Base-by-base conservation (phyloP, 2,888 invertebrate species). In the Drosophila tanythrix region DNA sequence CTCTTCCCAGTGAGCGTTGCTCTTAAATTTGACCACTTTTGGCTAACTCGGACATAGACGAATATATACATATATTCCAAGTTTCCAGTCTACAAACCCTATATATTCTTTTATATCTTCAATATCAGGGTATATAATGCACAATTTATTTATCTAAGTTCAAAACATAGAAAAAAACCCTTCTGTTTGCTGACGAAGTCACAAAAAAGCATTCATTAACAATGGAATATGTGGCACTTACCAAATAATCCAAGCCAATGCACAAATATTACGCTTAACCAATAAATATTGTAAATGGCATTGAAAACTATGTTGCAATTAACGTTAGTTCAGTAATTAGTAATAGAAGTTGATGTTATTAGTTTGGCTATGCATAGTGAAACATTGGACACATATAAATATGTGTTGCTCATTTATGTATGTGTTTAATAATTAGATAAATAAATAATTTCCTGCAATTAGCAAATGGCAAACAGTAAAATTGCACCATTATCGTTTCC, bases 291-390 rank as follows among this genome's bases (percentile, higher is more conserved):
- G 10, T 2, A 40, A 50, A 50, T 55, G 21, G 18, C 25, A 43
- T 10, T 60, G n/a, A 48, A 36, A 27, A 8, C 53, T 48, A 10
- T 46, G 0, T n/a, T 40, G 43, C 36, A 70, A 75, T 67, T 67
- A 63, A 53, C 51, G 69, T 33, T n/a, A 35, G n/a, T 65, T 27
- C 10, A 2, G 52, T 55, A 68, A 69, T 71, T 70, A 48, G 60
- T 48, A 59, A 65, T 56, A 40, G 15, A 68, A 38, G 56, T 40
- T 50, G 43, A 11, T 13, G 35, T 18, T 48, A 21, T 43, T 18
- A 29, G 4, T 35, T 35, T 5, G 18, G 36, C 25, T 27, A 27
- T 27, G 27, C 33, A 33, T 38, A 35, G 50, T 15, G 29, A 66
- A 43, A 43, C 36, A 52, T 66, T 31, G 36, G 21, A 21, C 21